phyloP scores from a whole-genome alignment of 2,797 vertebrate species.

The Cygnus olor region DNA sequence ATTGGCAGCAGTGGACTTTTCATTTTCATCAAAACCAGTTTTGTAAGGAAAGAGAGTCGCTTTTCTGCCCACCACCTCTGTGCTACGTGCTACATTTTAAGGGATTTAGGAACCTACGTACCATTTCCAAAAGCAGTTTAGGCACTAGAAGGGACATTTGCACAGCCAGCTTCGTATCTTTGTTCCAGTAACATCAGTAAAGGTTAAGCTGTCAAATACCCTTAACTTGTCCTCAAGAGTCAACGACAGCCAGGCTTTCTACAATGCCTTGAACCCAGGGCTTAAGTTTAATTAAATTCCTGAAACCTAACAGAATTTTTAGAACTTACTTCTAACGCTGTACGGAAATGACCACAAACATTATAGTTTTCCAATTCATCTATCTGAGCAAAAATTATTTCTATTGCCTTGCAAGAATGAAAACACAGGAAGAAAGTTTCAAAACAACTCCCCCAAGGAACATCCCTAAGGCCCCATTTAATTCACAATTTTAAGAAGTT shows the following conservation, averaged over 20 bases:
- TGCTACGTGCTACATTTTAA: background rate
- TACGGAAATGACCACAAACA: background rate
- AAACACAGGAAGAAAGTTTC: conserved; percentile 38
- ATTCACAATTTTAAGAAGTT: conserved; percentile 22
- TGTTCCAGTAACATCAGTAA: background rate
- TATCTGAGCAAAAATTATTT: background rate
- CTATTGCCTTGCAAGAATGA: background rate
- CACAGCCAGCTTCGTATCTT: background rate
- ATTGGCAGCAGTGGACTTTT: background rate
- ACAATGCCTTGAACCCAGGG: background rate
- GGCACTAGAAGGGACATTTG: background rate
- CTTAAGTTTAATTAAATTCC: background rate
- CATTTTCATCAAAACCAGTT: background rate
- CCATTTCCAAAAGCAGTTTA: background rate
- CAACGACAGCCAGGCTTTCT: background rate
- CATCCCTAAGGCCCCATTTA: conserved; percentile 3
- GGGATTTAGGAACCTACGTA: background rate
- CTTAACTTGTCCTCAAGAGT: background rate
- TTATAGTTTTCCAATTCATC: background rate
- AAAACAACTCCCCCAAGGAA: background rate
- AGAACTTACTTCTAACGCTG: background rate
- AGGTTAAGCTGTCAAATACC: background rate
- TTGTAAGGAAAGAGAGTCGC: background rate
- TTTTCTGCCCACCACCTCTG: background rate
- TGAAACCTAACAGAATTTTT: background rate